Percentiles rank a stretch among this genome's conserved stretches.
Evolutionary conservation across 2,888 invertebrate species (phyloP).

Genomic region (Thymelicus sylvestris): DNA sequence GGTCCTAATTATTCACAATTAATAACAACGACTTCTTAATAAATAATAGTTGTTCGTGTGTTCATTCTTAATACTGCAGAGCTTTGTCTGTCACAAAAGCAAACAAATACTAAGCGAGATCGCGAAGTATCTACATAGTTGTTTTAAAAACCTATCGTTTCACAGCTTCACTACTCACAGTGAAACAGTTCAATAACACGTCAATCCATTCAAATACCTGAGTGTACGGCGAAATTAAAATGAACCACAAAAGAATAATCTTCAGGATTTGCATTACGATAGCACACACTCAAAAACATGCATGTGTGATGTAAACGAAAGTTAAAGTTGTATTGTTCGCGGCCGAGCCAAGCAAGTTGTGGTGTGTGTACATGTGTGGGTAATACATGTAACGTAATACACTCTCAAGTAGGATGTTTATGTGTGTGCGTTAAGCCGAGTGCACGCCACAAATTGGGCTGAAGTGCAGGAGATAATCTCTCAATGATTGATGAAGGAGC

Average conservation of each 20-base stretch:
- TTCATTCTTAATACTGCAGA: too few relatives aligned
- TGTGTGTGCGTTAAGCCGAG: constrained; percentile 75
- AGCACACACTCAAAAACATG: constrained; percentile 13
- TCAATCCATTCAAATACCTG: constrained; percentile 19
- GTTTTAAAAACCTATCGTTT: neutral
- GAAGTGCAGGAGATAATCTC: constrained; percentile 87
- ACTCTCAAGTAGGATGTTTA: neutral
- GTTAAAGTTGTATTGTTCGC: constrained; percentile 36
- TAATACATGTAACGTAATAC: neutral
- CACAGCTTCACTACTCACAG: neutral
- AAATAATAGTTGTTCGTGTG: too few relatives aligned
- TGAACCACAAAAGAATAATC: constrained; percentile 69
- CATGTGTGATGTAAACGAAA: constrained; percentile 43
- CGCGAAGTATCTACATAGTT: too few relatives aligned
- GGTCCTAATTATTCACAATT: too few relatives aligned
- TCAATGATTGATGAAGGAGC: constrained; percentile 53
- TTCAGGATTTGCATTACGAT: constrained; percentile 64
- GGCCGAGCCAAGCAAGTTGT: constrained; percentile 11
- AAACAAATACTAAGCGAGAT: too few relatives aligned
- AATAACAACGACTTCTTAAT: too few relatives aligned
- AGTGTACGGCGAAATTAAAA: constrained; percentile 59
- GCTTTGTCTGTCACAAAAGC: too few relatives aligned
- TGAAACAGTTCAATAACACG: constrained; percentile 1
- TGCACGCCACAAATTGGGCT: constrained; percentile 80
- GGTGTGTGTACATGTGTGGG: too few relatives aligned